Conservation (phyloP, 1,140 invertebrate species). For the Teleogryllus occipitalis region DNA sequence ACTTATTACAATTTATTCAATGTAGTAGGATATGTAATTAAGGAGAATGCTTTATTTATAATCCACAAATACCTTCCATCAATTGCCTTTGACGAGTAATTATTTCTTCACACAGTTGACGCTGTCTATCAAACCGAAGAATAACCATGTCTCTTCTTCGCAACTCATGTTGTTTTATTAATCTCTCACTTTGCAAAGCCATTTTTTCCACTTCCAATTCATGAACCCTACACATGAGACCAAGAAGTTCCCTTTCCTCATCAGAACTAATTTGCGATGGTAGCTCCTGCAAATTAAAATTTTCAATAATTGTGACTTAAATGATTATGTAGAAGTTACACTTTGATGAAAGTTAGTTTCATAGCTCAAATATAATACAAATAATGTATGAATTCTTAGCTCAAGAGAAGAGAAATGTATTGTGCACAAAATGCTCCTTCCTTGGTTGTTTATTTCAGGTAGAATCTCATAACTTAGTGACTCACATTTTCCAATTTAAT, state of each 20-base stretch:
- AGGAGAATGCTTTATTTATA: no score
- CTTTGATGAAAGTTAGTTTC: background rate
- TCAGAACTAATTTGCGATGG: constrained; percentile 73
- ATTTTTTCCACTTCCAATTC: constrained; percentile 88
- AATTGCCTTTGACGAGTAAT: constrained; percentile 76
- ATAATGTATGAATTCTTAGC: background rate
- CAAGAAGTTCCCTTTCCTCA: constrained; percentile 77
- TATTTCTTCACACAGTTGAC: constrained; percentile 82
- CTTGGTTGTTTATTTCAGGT: background rate
- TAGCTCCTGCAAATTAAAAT: constrained; percentile 54
- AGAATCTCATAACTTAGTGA: background rate
- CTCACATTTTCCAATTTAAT: constrained; percentile 72
- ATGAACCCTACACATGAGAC: constrained; percentile 76
- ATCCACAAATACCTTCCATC: constrained; percentile 60
- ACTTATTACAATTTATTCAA: constrained; percentile 12
- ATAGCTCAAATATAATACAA: background rate
- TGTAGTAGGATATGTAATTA: no score
- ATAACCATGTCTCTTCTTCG: constrained; percentile 73
- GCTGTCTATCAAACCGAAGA: constrained; percentile 72
- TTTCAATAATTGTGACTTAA: no score
- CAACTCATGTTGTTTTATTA: constrained; percentile 77
- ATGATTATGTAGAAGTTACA: no score
- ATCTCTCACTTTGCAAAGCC: constrained; percentile 75
- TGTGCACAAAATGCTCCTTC: background rate
- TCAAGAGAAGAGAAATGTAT: background rate